Evolutionary conservation across 2,888 invertebrate genomes (phyloP), one percentile per base, ranked within the genome.

Genomic region (Emmelina monodactyla): DNA sequence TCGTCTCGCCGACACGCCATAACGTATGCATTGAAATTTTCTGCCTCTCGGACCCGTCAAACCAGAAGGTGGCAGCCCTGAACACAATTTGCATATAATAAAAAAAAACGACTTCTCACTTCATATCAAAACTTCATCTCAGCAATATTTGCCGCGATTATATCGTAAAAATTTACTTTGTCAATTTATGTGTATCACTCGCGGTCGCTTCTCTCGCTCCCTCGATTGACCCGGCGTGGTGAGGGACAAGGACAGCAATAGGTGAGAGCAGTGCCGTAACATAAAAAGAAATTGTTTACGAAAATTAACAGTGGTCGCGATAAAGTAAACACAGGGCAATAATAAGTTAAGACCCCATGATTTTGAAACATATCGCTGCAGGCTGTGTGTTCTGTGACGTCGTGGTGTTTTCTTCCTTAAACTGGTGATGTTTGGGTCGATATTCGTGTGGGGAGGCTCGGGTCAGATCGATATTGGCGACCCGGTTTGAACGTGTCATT

Each of bases 131-230:
- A 9, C 25, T 4, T 44, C 46, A 43, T 29, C 32, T 22, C 41
- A 39, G 33, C 39, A 22, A 30, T 9, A 15, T 34, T 34, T 32
- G n/a, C 32, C 32, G 37, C 37, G 43, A 54, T 56, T 55, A 53
- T 45, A 47, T 72, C 73, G 64, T 73, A 61, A 72, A 75, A 68
- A 57, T 69, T 73, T 59, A 70, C 62, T 62, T 49, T 59, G 57
- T 57, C 55, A 51, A 56, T 65, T 65, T 62, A 62, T 60, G 50
- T 61, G 55, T 61, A 63, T 60, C 64, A 58, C 62, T 45, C 12
- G 14, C 29, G 13, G 19, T 29, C 14, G 12, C 13, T 29, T 13
- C 57, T 28, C 47, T 64, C 50, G 25, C 31, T 22, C 29, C 14
- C 16, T 28, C 28, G 28, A 38, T 31, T 12, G 15, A 38, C 14